Evolutionary conservation across 1,140 invertebrate species (phyloP).

Genomic region (Diabrotica virgifera): DNA sequence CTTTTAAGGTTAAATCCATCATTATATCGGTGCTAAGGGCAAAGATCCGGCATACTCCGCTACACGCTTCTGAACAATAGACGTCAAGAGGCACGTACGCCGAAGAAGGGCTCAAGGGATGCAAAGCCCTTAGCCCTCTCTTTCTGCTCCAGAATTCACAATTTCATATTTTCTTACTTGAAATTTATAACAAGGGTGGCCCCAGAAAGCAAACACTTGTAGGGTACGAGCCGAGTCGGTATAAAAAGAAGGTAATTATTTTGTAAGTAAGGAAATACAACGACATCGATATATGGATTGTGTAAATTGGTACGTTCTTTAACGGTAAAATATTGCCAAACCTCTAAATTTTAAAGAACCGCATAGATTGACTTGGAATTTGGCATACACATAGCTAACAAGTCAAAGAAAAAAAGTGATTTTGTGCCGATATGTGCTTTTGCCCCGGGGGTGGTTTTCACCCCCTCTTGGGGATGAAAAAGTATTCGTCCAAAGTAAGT

Average conservation of each 20-base stretch:
- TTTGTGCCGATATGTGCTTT: no score
- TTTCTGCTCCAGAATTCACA: constrained; percentile 12
- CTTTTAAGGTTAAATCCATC: constrained; percentile 38
- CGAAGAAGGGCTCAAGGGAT: constrained; percentile 31
- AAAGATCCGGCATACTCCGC: constrained; percentile 36
- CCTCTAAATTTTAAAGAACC: no score
- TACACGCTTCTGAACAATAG: constrained; percentile 42
- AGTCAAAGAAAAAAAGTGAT: no score
- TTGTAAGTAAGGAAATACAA: background rate
- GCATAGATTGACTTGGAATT: no score
- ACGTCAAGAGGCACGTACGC: constrained; percentile 42
- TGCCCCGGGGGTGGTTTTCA: no score
- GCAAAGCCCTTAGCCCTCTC: constrained; percentile 4
- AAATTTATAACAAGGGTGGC: constrained; percentile 14
- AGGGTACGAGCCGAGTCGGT: background rate
- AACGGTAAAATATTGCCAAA: no score
- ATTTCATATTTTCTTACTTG: constrained; percentile 15
- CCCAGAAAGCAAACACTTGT: constrained; percentile 11
- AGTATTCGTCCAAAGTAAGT: no score
- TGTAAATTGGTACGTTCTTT: background rate
- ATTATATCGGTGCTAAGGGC: constrained; percentile 42
- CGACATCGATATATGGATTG: background rate
- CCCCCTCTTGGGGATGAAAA: no score
- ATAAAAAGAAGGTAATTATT: background rate
- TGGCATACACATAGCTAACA: no score